Base-by-base conservation (phyloP, 2,888 invertebrate genomes). In the Amphipoea lucens region DNA sequence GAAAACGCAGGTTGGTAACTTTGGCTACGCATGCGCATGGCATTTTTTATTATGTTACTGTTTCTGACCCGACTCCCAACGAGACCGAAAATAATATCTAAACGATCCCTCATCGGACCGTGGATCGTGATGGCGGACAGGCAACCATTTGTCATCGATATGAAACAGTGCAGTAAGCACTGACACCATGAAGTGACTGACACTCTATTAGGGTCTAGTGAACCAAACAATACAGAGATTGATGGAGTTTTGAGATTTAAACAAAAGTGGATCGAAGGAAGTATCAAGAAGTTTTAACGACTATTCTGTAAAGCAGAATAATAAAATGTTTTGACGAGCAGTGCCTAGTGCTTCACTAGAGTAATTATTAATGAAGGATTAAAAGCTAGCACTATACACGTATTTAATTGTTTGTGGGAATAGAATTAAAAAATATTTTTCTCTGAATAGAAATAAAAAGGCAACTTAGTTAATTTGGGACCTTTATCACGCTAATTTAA, bases 201-300 rank as follows among this genome's bases (percentile, higher is more conserved):
- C 69, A 42, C 45, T 67, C 36, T 36, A 62, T 72, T 69, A 78
- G 23, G 42, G 78, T 60, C 51, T 68, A 65, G 20, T 40, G 63
- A 71, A 74, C 14, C 57, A 14, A 42, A 66, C 4, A 36, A 14
- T 51, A 36, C 12, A 11, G 36, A 36, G 36, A 82, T 60, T 51
- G 7, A 73, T 42, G 14, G 5, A n/a, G 6, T 40, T 66, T 60
- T 79, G 1, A 12, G 20, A 36, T 23, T 45, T 23, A 20, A 63
- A n/a, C 0, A 60, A 57, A 17, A 57, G 5, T 6, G 6, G 40
- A 40, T 6, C 4, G 17, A n/a, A 48, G 7, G 2, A 7, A 48
- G 5, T 36, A 20, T n/a, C 20, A 14, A 45, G 12, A 36, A 60
- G 45, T 36, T 17, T 72, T 14, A 6, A 3, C 1, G 17, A 57